phyloP scores from a whole-genome alignment of 64 coral and sea anemone species.

The Pocillopora verrucosa region DNA sequence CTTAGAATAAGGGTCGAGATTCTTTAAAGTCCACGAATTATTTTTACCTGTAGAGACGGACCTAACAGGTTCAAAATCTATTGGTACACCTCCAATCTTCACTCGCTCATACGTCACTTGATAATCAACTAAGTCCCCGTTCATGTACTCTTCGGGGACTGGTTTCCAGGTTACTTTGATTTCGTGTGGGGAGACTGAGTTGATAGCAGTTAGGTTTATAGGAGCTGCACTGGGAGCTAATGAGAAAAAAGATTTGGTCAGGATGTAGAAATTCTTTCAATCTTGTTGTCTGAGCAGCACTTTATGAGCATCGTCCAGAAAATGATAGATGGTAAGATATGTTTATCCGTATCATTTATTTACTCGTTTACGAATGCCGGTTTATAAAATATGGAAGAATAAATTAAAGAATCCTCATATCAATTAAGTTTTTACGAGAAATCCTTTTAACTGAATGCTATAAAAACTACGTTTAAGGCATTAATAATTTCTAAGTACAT shows the following conservation, averaged over 20 bases:
- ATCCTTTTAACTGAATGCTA: too few species aligned
- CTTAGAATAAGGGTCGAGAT: neutral
- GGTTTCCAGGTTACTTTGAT: conserved; percentile 10
- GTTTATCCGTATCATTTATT: too few species aligned
- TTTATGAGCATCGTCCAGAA: too few species aligned
- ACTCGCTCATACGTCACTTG: neutral
- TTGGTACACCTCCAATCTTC: neutral
- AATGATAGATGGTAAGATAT: too few species aligned
- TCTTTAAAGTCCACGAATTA: neutral
- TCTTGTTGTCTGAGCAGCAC: too few species aligned
- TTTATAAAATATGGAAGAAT: too few species aligned
- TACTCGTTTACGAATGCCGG: too few species aligned
- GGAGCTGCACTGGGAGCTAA: conserved; percentile 27
- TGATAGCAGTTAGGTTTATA: neutral
- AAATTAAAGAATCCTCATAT: too few species aligned
- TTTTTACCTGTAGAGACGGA: neutral
- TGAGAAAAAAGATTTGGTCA: neutral
- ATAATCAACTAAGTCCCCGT: neutral
- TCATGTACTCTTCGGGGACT: neutral
- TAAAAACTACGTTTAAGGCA: too few species aligned
- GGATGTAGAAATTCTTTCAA: too few species aligned
- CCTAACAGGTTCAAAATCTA: neutral
- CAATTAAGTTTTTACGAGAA: too few species aligned
- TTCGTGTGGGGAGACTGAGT: neutral
- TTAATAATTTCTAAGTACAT: too few species aligned